Conservation (phyloP, 2,797 vertebrate genomes). For the Arrhamphus sclerolepis region DNA sequence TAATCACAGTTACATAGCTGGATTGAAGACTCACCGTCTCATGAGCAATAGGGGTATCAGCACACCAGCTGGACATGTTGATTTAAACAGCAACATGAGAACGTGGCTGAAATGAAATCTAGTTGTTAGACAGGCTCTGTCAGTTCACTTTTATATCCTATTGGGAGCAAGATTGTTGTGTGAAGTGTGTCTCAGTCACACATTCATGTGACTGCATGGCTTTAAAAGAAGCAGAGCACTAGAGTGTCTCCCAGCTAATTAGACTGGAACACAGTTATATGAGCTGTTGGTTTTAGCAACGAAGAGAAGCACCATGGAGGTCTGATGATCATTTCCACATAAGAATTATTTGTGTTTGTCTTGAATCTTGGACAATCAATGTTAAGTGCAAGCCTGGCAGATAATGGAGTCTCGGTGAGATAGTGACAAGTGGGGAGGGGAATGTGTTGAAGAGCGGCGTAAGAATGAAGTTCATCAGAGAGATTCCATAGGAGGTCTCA, state of each 20-base stretch:
- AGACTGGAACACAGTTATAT: conserved; percentile 28
- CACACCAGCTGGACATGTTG: conserved; percentile 15
- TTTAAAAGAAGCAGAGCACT: conserved; percentile 2
- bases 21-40: conserved; percentile 13
- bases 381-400: conserved; percentile 27
- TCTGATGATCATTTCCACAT: conserved; percentile 39
- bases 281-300: conserved; percentile 61
- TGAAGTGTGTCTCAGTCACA: conserved; percentile 18
- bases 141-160: conserved; percentile 6
- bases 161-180: background rate
- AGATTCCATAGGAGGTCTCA: background rate
- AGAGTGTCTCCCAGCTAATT: conserved; percentile 34
- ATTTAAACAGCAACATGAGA: conserved; percentile 1
- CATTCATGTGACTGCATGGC: background rate
- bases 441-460: background rate
- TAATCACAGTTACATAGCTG: conserved; percentile 13
- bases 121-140: conserved; percentile 1
- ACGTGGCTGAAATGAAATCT: background rate
- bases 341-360: conserved; percentile 62
- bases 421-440: conserved; percentile 20
- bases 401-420: conserved; percentile 40
- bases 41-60: conserved; percentile 16
- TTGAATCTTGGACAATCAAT: conserved; percentile 24
- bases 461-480: background rate
- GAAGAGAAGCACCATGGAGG: conserved; percentile 37